phyloP scores from a whole-genome alignment of 2,888 invertebrate genomes.

The Pseudanteris insignis region DNA sequence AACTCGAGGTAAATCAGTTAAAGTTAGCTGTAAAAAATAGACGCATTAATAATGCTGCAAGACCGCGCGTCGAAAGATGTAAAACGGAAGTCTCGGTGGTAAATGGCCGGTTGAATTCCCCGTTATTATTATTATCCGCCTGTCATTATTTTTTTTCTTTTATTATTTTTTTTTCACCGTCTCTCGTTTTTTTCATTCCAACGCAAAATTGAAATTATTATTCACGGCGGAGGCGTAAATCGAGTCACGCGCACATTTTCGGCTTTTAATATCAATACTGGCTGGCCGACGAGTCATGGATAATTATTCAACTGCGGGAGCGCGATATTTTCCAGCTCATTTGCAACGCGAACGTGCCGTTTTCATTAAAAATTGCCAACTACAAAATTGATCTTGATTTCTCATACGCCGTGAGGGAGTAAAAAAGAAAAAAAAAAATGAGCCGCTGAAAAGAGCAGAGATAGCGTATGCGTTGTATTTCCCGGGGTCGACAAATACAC shows the following conservation, averaged over 20 bases:
- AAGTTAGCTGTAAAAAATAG: too few relatives aligned
- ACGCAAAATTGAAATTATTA: conserved; percentile 11
- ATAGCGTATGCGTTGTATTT: conserved; percentile 44
- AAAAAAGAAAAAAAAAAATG: conserved; percentile 12
- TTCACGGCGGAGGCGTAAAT: conserved; percentile 9
- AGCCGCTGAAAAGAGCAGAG: conserved; percentile 22
- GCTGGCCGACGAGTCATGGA: conserved; percentile 3
- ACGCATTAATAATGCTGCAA: too few relatives aligned
- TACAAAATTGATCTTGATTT: conserved; percentile 18
- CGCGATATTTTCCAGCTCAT: conserved; percentile 13
- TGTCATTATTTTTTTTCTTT: too few relatives aligned
- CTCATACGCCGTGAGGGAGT: conserved; percentile 7
- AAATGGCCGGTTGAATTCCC: too few relatives aligned
- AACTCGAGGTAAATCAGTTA: too few relatives aligned
- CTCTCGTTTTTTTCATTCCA: too few relatives aligned
- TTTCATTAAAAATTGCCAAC: conserved; percentile 12
- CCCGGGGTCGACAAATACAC: conserved; percentile 52
- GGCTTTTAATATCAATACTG: conserved; percentile 22
- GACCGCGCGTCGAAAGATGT: too few relatives aligned
- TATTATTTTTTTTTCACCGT: too few relatives aligned
- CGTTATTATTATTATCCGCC: too few relatives aligned
- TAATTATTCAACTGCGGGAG: conserved; percentile 13
- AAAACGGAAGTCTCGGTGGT: too few relatives aligned
- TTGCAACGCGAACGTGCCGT: neutral
- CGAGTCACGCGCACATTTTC: conserved; percentile 18